phyloP scores from a whole-genome alignment of 2,888 invertebrate genomes.

The Drosophila monieri region DNA sequence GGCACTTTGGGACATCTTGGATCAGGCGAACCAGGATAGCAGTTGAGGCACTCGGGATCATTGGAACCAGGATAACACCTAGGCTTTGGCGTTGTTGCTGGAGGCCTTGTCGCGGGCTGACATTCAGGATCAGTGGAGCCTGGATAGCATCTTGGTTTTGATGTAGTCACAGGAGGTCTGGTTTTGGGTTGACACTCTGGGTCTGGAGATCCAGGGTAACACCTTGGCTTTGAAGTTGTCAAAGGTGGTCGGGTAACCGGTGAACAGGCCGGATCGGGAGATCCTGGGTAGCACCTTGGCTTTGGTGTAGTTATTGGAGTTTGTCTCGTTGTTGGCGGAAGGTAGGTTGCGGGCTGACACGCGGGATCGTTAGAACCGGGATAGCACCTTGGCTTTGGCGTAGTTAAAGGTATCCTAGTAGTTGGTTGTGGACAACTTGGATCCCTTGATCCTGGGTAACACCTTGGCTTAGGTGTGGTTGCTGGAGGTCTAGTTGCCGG shows the following conservation, averaged over 20 bases:
- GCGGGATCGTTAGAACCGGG: constrained; percentile 76
- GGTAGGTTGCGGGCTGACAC: constrained; percentile 31
- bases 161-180: constrained; percentile 27
- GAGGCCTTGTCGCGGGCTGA: constrained; percentile 16
- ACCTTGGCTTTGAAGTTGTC: constrained; percentile 12
- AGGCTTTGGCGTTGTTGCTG: constrained; percentile 7
- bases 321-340: constrained; percentile 1
- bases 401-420: background rate
- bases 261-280: background rate
- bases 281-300: background rate
- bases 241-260: background rate
- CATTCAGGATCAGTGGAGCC: constrained; percentile 30
- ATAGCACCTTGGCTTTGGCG: constrained; percentile 37
- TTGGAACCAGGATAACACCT: constrained; percentile 73
- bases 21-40: constrained; percentile 29
- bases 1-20: constrained; percentile 29
- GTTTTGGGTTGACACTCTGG: constrained; percentile 16
- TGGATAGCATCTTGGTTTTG: constrained; percentile 72
- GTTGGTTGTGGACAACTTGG: constrained; percentile 16
- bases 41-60: constrained; percentile 43
- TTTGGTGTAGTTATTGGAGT: constrained; percentile 12
- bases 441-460: constrained; percentile 81
- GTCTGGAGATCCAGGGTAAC: constrained; percentile 41
- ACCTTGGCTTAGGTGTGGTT: constrained; percentile 53
- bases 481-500: background rate